phyloP scores from a whole-genome alignment of 64 coral and sea anemone species.

The Dendronephthya gigantea region DNA sequence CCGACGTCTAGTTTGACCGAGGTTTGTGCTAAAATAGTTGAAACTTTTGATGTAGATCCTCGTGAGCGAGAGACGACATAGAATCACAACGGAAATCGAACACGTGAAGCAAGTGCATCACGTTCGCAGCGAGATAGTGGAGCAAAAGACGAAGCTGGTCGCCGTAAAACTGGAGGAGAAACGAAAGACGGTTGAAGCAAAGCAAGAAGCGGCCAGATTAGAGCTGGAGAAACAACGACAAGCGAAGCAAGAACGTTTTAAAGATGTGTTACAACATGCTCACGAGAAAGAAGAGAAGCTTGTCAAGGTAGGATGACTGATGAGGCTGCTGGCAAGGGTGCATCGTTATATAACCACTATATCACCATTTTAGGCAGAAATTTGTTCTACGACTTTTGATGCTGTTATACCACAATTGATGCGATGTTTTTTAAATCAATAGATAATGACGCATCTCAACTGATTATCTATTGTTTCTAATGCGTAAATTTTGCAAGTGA shows the following conservation, averaged over 20 bases:
- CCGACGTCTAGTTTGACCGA: no score
- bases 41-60: neutral
- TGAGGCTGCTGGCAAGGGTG: no score
- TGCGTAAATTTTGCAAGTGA: no score
- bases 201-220: neutral
- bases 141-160: neutral
- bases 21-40: no score
- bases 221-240: neutral
- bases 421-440: no score
- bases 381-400: no score
- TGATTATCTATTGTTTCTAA: no score
- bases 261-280: neutral
- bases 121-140: neutral
- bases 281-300: neutral
- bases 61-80: neutral
- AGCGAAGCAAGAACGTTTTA: constrained; percentile 1
- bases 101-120: neutral
- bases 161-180: constrained; percentile 6
- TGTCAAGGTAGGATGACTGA: neutral
- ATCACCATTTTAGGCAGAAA: no score
- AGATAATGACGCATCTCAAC: no score
- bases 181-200: neutral
- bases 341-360: no score
- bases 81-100: neutral
- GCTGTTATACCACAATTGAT: no score